Percentiles rank a stretch among this genome's conserved stretches.
These are phyloP conservation scores for Zosterops borbonicus DNA, from an alignment of 2,113 vertebrate species.

Conservation along the genomic window DNA sequence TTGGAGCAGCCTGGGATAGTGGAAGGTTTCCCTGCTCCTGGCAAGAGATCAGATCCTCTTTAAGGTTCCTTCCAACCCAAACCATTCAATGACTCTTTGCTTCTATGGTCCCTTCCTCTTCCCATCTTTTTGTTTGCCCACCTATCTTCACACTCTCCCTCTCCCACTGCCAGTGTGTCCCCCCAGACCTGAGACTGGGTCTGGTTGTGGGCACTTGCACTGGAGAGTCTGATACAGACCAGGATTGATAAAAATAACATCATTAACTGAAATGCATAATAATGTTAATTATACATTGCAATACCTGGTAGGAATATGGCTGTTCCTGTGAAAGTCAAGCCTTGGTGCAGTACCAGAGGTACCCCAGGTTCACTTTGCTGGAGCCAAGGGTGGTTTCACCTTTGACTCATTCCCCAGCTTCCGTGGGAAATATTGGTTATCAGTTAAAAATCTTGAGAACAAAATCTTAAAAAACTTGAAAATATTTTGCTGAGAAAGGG, in stretches of 20 bases:
- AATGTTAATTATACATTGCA: not conserved
- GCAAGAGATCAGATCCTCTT: not conserved
- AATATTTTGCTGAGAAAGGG: not conserved
- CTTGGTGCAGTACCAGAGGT: not conserved
- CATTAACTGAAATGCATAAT: not conserved
- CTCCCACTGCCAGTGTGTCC: not conserved
- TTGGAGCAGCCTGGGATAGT: not conserved
- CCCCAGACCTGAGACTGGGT: not conserved
- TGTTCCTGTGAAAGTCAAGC: not conserved
- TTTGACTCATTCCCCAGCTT: not conserved
- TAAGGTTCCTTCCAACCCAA: not conserved
- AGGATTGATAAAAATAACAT: not conserved
- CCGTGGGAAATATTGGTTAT: not conserved
- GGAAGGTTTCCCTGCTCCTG: not conserved
- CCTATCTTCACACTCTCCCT: not conserved
- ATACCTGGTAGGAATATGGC: fast-evolving
- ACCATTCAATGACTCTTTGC: not conserved
- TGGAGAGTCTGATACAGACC: not conserved
- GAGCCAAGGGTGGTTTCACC: not conserved
- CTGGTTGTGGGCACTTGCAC: not conserved
- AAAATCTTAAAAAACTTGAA: not conserved
- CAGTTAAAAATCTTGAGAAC: not conserved
- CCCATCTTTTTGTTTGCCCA: not conserved
- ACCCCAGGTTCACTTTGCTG: not conserved
- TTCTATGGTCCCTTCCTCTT: not conserved